phyloP scores from a whole-genome alignment of 2,113 vertebrate species.

The Microtus ochrogaster region DNA sequence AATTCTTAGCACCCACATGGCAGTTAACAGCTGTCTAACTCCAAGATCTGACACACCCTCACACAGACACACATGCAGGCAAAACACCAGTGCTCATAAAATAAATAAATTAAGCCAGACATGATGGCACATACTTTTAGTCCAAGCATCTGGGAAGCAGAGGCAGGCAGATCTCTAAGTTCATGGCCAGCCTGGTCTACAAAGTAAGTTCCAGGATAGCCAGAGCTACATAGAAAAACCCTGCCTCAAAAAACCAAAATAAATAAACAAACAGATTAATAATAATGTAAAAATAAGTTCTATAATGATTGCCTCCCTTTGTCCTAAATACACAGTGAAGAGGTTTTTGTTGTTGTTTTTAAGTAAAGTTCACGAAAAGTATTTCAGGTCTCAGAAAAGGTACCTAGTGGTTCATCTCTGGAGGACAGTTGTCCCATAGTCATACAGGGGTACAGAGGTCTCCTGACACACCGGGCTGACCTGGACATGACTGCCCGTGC shows the following conservation, averaged over 20 bases:
- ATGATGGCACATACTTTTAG: not conserved
- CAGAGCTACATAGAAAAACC: not conserved
- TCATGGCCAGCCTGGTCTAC: not conserved
- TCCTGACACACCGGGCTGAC: fast-evolving
- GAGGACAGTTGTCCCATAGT: not conserved
- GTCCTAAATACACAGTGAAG: not conserved
- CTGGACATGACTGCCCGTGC: not conserved
- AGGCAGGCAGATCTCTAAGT: not conserved
- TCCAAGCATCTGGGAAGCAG: not conserved
- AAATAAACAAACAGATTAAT: not conserved
- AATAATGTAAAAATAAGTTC: not conserved
- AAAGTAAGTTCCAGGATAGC: not conserved
- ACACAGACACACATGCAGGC: not conserved
- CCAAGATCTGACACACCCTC: not conserved
- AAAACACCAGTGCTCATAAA: not conserved
- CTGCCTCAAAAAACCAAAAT: not conserved
- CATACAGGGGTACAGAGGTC: not conserved
- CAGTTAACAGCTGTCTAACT: not conserved
- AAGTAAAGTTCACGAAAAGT: not conserved
- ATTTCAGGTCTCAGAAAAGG: not conserved
- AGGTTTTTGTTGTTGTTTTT: not conserved
- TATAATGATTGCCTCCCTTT: not conserved
- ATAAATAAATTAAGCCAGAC: not conserved
- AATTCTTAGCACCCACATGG: not conserved
- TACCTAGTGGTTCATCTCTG: not conserved